A percentile compares a stretch with the other conserved stretches of the same genome.
phyloP scores from a whole-genome alignment of 2,797 vertebrate genomes.

The Clarias pachynema region DNA sequence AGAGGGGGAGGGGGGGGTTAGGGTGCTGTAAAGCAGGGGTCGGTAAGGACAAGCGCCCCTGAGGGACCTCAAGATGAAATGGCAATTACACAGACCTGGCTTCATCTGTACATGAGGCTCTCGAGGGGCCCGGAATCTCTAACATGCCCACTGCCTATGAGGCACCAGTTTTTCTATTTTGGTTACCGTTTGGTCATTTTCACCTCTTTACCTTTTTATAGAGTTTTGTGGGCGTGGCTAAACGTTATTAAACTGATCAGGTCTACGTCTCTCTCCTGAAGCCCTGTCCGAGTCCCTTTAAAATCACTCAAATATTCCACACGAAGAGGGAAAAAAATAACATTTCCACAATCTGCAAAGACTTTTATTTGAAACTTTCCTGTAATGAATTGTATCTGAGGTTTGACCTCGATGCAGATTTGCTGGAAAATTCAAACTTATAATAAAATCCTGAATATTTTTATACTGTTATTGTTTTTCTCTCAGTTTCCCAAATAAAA shows the following conservation, averaged over 20 bases:
- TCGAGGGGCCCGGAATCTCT: too few species aligned
- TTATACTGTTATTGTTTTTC: slow-evolving; percentile 6
- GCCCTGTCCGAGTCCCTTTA: background rate
- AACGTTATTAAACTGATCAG: background rate
- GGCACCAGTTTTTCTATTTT: too few species aligned
- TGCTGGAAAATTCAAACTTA: background rate
- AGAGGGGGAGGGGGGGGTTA: too few species aligned
- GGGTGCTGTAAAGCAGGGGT: too few species aligned
- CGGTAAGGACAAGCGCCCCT: too few species aligned
- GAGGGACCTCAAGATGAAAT: too few species aligned
- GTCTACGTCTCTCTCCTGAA: background rate
- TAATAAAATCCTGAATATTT: background rate
- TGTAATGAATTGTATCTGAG: background rate
- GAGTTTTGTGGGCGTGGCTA: background rate
- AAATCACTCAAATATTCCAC: background rate
- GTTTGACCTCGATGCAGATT: background rate
- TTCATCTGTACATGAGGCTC: too few species aligned
- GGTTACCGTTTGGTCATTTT: background rate
- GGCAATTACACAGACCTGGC: too few species aligned
- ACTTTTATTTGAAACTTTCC: background rate
- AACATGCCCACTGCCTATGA: too few species aligned
- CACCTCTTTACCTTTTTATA: background rate
- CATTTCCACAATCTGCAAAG: background rate
- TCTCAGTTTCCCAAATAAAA: slow-evolving; percentile 10
- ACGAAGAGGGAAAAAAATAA: background rate